Evolutionary conservation across 1,140 invertebrate species (phyloP), one percentile per base, ranked within the genome.

Genomic region (Eupeodes corollae): DNA sequence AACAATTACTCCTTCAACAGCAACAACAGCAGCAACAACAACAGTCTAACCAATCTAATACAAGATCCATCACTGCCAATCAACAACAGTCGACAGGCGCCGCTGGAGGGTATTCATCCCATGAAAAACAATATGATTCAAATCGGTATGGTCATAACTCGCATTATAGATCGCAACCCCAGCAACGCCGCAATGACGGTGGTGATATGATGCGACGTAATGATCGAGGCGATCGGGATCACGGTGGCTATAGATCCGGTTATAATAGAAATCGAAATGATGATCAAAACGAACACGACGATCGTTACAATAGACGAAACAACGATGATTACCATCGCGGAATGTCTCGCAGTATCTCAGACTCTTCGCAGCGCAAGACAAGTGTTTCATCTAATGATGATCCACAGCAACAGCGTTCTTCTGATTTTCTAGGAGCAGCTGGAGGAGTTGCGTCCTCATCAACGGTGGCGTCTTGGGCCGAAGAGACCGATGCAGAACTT

Each of bases 1-100:
- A 83, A 55, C 74, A 76, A 52, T 19, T 38, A 19, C 70, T 67
- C 43, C 59, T 70, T 33, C 12, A 15, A 5, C 12, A 33, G 8
- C 8, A 33, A 9, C 8, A 33, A 39, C 53, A 63, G 12, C 60
- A 64, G 16, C 50, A 58, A 18, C 42, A 53, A 6, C 42, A 45
- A 9, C 54, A 56, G 11, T 49, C 49, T 13, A 50, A 56, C 21
- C 55, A 56, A 38, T 47, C 48, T 34, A 12, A 43, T 6, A 42
- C 35, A 6, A 15, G 64, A 18, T 70, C 66, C 53, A 55, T 63
- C 14, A 30, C 47, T 33, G 65, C 54, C 26, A 68, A 45, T 30
- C 53, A 44, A 26, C 14, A 49, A 39, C 48, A 47, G 44, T 46
- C 26, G 21, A 35, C 55, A 42, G 47, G 52, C 0, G 31, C 58